phyloP scores from a whole-genome alignment of 1,140 invertebrate genomes.

The Fopius arisanus region DNA sequence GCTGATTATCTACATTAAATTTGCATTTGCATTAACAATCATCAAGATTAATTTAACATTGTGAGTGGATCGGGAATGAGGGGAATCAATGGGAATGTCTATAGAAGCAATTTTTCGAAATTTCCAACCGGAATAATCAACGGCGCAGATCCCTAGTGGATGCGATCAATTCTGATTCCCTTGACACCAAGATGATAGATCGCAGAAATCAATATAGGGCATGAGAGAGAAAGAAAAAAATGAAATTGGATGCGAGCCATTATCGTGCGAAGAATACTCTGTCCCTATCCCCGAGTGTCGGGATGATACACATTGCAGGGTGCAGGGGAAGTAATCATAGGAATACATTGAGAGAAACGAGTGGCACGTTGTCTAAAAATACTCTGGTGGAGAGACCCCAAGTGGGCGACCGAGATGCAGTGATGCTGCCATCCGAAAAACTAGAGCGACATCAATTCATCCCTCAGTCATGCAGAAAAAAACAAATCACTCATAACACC shows the following conservation, averaged over 20 bases:
- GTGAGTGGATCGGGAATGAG: no score
- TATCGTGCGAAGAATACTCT: not conserved
- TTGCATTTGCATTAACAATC: no score
- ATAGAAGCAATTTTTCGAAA: no score
- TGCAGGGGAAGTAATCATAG: constrained; percentile 29
- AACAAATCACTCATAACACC: not conserved
- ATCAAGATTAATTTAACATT: no score
- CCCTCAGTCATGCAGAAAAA: not conserved
- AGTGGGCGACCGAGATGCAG: constrained; percentile 38
- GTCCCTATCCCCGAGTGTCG: not conserved
- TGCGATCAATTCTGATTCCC: no score
- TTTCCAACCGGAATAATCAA: no score
- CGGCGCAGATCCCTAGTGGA: no score
- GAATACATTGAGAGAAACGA: constrained; percentile 30
- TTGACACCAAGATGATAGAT: not conserved
- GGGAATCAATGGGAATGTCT: no score
- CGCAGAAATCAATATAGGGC: not conserved
- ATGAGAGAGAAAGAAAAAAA: not conserved
- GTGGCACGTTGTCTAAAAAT: constrained; percentile 34
- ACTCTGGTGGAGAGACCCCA: constrained; percentile 23
- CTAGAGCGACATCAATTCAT: constrained; percentile 36
- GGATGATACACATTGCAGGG: constrained; percentile 3
- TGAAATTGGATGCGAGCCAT: not conserved
- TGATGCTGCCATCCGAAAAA: constrained; percentile 29
- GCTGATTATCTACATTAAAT: no score